A percentile compares a stretch with the other conserved stretches of the same genome.
Evolutionary conservation across 1,140 invertebrate species (phyloP).

Genomic region (Meloidogyne chitwoodi): DNA sequence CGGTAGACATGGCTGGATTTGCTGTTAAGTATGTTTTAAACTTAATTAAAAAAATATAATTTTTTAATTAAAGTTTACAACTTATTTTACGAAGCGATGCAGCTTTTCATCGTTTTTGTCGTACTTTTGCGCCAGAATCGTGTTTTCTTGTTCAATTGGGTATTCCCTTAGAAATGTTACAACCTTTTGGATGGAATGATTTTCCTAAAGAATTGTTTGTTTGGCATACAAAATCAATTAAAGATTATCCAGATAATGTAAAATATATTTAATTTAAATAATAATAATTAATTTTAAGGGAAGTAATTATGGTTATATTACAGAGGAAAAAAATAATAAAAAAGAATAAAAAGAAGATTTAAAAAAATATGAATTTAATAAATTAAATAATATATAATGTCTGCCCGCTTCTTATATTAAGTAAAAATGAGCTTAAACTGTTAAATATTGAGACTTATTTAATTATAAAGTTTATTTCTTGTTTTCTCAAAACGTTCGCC

Average conservation of each 20-base stretch:
- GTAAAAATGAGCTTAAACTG: no score
- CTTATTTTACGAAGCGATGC: not conserved
- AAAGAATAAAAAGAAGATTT: no score
- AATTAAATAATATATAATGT: no score
- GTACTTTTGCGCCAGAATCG: constrained; percentile 77
- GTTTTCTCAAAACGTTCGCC: no score
- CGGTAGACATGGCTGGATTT: constrained; percentile 97
- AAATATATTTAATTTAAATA: no score
- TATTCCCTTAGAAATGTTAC: constrained; percentile 69
- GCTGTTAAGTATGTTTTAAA: constrained; percentile 83
- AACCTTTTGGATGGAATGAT: constrained; percentile 34
- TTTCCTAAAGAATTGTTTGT: constrained; percentile 72
- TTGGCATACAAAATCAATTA: constrained; percentile 84
- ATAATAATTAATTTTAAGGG: no score
- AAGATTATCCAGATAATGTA: not conserved
- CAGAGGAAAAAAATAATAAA: no score
- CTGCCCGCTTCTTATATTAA: no score
- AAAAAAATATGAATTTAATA: no score
- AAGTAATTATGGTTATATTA: no score
- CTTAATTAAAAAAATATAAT: constrained; percentile 63
- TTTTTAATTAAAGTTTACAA: not conserved
- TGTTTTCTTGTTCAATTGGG: constrained; percentile 78
- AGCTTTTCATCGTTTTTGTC: not conserved
- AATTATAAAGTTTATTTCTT: no score
- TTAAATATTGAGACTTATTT: no score